A percentile compares a stretch with the other conserved stretches of the same genome.
These are phyloP conservation scores for Scomber colias DNA, from an alignment of 2,113 vertebrate species.

Conservation along the genomic window DNA sequence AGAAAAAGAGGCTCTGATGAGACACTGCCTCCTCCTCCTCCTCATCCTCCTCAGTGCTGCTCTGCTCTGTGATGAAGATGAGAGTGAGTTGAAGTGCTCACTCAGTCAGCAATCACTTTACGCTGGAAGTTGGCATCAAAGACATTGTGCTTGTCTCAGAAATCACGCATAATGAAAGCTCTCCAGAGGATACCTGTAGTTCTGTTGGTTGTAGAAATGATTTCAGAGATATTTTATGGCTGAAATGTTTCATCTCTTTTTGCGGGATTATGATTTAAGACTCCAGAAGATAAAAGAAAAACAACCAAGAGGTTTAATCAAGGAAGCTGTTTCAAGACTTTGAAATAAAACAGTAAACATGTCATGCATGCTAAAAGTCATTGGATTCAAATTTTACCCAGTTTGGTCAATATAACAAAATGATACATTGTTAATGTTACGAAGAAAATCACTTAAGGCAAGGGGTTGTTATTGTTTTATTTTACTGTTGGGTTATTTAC, in stretches of 20 bases:
- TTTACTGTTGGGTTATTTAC: too few species aligned
- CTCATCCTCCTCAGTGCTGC: slow-evolving; percentile 20
- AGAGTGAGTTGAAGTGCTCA: slow-evolving; percentile 29
- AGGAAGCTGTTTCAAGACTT: not conserved
- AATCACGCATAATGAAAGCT: slow-evolving; percentile 18
- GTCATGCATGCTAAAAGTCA: too few species aligned
- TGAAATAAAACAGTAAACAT: too few species aligned
- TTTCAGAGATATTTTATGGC: slow-evolving; percentile 1
- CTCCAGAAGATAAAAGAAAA: not conserved
- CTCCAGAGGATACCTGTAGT: not conserved
- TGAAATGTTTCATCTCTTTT: not conserved
- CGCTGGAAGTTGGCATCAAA: slow-evolving; percentile 47
- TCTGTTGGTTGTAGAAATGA: slow-evolving; percentile 6
- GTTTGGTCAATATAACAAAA: too few species aligned
- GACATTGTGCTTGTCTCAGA: slow-evolving; percentile 13
- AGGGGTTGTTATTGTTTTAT: too few species aligned
- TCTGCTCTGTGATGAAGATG: slow-evolving; percentile 47
- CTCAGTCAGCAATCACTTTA: slow-evolving; percentile 42
- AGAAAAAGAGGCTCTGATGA: slow-evolving; percentile 35
- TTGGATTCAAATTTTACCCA: too few species aligned
- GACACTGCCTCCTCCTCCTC: slow-evolving; percentile 25
- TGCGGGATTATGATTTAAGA: slow-evolving; percentile 3
- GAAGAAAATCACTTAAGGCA: too few species aligned
- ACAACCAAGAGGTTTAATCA: not conserved
- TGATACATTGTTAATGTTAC: too few species aligned